Percentiles rank a stretch among this genome's conserved stretches.
Conservation (phyloP, 2,888 invertebrate species). For the Melinaea menophilus region DNA sequence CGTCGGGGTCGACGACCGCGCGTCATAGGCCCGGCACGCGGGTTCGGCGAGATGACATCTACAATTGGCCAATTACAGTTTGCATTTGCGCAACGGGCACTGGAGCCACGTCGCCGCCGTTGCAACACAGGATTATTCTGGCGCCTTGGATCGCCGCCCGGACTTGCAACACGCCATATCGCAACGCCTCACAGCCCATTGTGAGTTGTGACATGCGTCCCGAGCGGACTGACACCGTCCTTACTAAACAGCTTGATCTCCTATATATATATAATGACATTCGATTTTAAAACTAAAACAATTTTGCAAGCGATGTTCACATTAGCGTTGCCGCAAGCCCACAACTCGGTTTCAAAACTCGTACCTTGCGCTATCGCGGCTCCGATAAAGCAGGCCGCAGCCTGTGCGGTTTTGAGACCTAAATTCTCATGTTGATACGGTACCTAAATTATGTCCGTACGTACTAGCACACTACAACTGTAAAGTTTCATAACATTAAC, state of each 20-base stretch:
- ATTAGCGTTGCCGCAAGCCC: slow-evolving; percentile 79
- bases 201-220: slow-evolving; percentile 65
- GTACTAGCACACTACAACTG: slow-evolving; percentile 15
- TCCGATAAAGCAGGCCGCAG: slow-evolving; percentile 71
- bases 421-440: slow-evolving; percentile 47
- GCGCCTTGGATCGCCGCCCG: slow-evolving; percentile 75
- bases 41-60: slow-evolving; percentile 42
- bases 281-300: slow-evolving; percentile 74
- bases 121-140: slow-evolving; percentile 77
- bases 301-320: slow-evolving; percentile 78
- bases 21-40: slow-evolving; percentile 51
- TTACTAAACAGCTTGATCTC: slow-evolving; percentile 69
- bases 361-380: slow-evolving; percentile 74
- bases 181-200: slow-evolving; percentile 74
- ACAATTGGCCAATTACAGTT: slow-evolving; percentile 61
- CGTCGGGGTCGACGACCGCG: slow-evolving; percentile 63
- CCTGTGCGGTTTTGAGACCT: slow-evolving; percentile 69
- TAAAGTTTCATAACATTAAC: slow-evolving; percentile 30
- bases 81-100: slow-evolving; percentile 66
- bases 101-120: slow-evolving; percentile 69
- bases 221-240: slow-evolving; percentile 54
- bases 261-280: slow-evolving; percentile 35
- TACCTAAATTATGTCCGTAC: slow-evolving; percentile 23
- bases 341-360: slow-evolving; percentile 75
- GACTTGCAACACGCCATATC: slow-evolving; percentile 76